Evolutionary conservation across 2,113 vertebrate species (phyloP).

Genomic region (Lophius piscatorius): DNA sequence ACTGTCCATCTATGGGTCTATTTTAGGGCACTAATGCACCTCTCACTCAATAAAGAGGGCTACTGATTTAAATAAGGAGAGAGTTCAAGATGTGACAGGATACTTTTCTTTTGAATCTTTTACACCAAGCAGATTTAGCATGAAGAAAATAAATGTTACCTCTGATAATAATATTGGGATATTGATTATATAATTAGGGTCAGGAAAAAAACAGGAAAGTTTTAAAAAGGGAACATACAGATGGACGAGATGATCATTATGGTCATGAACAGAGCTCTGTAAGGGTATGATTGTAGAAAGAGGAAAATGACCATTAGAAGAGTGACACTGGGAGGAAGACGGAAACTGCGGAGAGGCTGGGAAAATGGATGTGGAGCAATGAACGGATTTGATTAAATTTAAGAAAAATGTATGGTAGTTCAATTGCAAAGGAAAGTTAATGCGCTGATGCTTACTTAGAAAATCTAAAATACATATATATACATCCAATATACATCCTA

Average conservation of each 20-base stretch:
- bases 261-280: conserved; percentile 38
- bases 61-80: conserved; percentile 41
- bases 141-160: too few relatives aligned
- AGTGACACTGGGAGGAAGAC: conserved; percentile 70
- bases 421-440: conserved; percentile 12
- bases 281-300: conserved; percentile 70
- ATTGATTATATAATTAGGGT: too few relatives aligned
- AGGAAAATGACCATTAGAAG: conserved; percentile 58
- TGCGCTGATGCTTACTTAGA: too few relatives aligned
- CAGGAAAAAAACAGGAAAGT: too few relatives aligned
- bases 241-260: too few relatives aligned
- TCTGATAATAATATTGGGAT: too few relatives aligned
- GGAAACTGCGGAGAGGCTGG: conserved; percentile 53
- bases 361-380: conserved; percentile 30
- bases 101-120: conserved; percentile 29
- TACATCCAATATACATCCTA: too few relatives aligned
- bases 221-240: conserved; percentile 40
- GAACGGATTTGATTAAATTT: conserved; percentile 34
- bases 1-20: conserved; percentile 56
- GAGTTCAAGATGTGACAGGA: neutral
- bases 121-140: neutral
- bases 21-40: conserved; percentile 58
- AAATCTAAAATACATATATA: too few relatives aligned
- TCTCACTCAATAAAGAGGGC: conserved; percentile 50
- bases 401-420: conserved; percentile 5